Evolutionary conservation across 2,797 vertebrate species (phyloP), one percentile per base, ranked within the genome.

Genomic region (Chelonia mydas): DNA sequence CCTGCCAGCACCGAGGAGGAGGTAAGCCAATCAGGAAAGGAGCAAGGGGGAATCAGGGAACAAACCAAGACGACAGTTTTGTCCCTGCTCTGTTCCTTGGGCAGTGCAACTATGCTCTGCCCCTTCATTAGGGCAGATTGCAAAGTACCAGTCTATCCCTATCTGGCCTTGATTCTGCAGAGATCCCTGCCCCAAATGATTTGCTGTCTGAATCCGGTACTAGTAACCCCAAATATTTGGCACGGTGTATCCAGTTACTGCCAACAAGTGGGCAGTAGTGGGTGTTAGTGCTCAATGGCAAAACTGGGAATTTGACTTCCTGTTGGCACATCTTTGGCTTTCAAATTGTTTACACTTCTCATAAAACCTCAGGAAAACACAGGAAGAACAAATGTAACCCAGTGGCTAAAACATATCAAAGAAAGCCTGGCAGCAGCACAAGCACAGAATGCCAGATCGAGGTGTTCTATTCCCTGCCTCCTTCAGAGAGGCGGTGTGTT

Each of bases 341-440:
- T 97, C 49, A 90, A 68, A 88, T 96, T 95, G 88, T 86, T 97
- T 94, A 80, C 19, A 21, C 78, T 81, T 97, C 97, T 95, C 95
- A 94, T 93, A 95, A 96, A 83, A 91, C 33, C 94, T 93, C 92
- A 51, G n/a, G 87, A 88, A 90, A 96, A 96, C 94, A 97, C 96
- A 97, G 94, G 68, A 86, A 92, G 86, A 87, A 81, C 92, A 96
- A 97, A 94, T 79, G 55, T 25, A 82, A 79, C 7, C 3, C 87
- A 84, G 0, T 1, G 90, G 89, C 28, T 87, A 37, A 53, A 95
- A 91, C 74, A 1, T 86, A 86, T 95, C 0, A 0, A 93, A 94
- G 87, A 96, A 6, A 21, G 93, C 79, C 68, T 97, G 96, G 80
- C 90, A 95, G 87, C 65, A 89, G 37, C 51, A 81, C 1, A 47